Conservation (phyloP, 2,797 vertebrate genomes). For the Intellagama lesueurii region DNA sequence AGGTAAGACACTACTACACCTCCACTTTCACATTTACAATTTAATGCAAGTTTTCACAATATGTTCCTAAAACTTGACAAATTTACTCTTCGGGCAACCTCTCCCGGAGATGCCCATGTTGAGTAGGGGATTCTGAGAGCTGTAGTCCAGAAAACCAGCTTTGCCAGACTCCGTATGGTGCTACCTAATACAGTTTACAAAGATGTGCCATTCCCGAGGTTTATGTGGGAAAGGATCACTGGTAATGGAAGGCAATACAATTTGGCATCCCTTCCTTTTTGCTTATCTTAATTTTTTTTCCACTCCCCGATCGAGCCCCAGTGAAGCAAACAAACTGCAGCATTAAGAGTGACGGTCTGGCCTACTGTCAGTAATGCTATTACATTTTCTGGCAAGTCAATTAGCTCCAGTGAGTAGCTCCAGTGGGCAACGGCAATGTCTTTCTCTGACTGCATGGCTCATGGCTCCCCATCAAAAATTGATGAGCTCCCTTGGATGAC, state of each 20-base stretch:
- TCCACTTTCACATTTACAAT: too few relatives aligned
- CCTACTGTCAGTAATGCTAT: constrained; percentile 53
- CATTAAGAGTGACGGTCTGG: constrained; percentile 12
- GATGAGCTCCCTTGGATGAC: constrained; percentile 72
- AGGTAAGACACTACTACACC: too few relatives aligned
- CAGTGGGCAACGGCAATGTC: constrained; percentile 41
- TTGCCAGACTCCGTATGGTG: too few relatives aligned
- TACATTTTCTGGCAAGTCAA: constrained; percentile 45
- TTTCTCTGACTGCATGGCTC: constrained; percentile 60
- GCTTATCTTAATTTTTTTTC: constrained; percentile 49
- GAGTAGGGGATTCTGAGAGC: too few relatives aligned
- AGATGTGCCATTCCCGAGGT: too few relatives aligned
- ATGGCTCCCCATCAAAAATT: constrained; percentile 71
- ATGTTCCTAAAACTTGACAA: too few relatives aligned
- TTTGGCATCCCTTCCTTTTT: constrained; percentile 22
- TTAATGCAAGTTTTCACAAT: too few relatives aligned
- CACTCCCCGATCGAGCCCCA: constrained; percentile 17
- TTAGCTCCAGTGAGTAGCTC: constrained; percentile 62
- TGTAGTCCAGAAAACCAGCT: too few relatives aligned
- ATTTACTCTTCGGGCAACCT: too few relatives aligned
- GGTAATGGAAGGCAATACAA: neutral
- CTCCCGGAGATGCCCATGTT: too few relatives aligned
- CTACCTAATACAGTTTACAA: neutral
- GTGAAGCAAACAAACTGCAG: constrained; percentile 43
- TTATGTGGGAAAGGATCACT: neutral